Evolutionary conservation across 2,888 invertebrate species (phyloP).

Genomic region (Smittia sp.): DNA sequence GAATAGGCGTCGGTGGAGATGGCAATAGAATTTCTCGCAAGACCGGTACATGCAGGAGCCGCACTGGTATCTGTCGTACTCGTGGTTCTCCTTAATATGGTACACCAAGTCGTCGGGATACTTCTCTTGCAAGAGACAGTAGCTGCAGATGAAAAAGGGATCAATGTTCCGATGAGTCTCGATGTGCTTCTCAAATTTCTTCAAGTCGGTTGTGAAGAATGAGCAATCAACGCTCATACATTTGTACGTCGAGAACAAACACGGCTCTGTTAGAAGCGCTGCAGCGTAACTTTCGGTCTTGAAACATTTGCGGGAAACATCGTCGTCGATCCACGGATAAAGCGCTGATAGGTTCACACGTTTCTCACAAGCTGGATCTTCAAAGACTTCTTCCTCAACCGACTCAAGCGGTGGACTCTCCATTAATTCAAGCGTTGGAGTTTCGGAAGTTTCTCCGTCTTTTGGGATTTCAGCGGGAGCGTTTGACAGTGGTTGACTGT

Average conservation of each 20-base stretch:
- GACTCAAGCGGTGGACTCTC: too few species aligned
- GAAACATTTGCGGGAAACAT: neutral
- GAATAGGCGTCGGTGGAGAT: neutral
- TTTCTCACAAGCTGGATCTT: too few species aligned
- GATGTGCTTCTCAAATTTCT: neutral
- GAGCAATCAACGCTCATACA: slow-evolving; percentile 2
- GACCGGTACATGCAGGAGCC: slow-evolving; percentile 2
- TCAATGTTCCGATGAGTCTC: neutral
- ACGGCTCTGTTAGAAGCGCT: neutral
- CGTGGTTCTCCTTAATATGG: neutral
- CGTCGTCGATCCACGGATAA: slow-evolving; percentile 9
- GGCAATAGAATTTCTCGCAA: neutral
- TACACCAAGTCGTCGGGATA: neutral
- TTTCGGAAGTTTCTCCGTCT: too few species aligned
- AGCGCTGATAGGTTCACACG: neutral
- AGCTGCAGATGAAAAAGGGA: neutral
- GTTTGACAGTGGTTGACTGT: too few species aligned
- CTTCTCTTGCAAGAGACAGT: neutral
- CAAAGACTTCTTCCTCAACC: too few species aligned
- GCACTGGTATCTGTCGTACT: slow-evolving; percentile 5
- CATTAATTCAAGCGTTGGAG: neutral
- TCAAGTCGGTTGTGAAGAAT: neutral
- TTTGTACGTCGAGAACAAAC: neutral
- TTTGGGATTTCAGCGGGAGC: too few species aligned
- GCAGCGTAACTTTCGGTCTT: neutral